phyloP scores from a whole-genome alignment of 2,888 invertebrate genomes.

The Mystacides longicornis region DNA sequence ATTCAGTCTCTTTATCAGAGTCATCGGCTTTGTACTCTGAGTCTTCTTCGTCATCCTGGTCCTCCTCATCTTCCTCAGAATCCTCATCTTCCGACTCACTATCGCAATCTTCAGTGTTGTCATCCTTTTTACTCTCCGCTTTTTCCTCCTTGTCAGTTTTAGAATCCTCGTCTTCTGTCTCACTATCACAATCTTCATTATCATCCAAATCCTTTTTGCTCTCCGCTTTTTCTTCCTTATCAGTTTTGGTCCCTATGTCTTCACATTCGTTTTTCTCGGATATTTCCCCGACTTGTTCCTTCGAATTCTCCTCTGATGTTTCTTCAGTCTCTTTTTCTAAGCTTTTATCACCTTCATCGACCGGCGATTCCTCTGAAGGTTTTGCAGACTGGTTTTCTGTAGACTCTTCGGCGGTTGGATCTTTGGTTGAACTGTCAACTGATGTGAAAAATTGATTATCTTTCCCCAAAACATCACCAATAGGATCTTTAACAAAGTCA shows the following conservation, averaged over 20 bases:
- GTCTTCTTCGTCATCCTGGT: not conserved
- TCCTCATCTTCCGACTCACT: not conserved
- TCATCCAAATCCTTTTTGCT: not conserved
- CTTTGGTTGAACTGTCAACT: conserved; percentile 18
- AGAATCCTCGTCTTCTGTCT: not conserved
- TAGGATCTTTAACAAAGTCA: conserved; percentile 11
- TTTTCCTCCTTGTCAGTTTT: not conserved
- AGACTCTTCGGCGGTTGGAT: too few relatives aligned
- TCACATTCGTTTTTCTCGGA: too few relatives aligned
- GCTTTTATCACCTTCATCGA: too few relatives aligned
- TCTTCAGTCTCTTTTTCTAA: not conserved
- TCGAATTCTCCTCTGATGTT: not conserved
- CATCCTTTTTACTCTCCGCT: not conserved
- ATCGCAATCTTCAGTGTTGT: not conserved
- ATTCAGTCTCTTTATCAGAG: not conserved
- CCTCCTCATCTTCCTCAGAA: too few relatives aligned
- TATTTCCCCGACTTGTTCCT: not conserved
- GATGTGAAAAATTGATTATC: not conserved
- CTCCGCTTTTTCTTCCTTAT: not conserved
- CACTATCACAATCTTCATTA: not conserved
- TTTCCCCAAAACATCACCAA: conserved; percentile 5
- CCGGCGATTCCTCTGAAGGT: too few relatives aligned
- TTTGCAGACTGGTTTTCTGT: too few relatives aligned
- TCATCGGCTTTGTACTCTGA: not conserved
- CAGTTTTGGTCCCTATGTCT: not conserved